phyloP scores from a whole-genome alignment of 2,888 invertebrate species.

The Hypolimnas misippus region DNA sequence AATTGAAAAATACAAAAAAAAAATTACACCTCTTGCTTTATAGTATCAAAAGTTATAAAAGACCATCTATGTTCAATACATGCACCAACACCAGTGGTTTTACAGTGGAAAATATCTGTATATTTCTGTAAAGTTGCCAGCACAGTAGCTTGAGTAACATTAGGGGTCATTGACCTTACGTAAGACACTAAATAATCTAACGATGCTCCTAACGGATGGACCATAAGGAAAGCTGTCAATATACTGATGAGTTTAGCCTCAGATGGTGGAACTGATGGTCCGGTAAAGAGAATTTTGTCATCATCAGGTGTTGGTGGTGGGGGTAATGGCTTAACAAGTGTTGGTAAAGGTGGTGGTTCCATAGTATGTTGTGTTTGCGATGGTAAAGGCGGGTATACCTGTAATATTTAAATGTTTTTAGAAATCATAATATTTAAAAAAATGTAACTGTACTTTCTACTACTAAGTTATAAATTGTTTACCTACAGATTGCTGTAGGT shows the following conservation, averaged over 20 bases:
- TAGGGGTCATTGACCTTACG: slow-evolving; percentile 60
- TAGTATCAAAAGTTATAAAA: slow-evolving; percentile 59
- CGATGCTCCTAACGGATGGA: slow-evolving; percentile 68
- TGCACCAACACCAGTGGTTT: slow-evolving; percentile 58
- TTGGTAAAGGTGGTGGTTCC: slow-evolving; percentile 51
- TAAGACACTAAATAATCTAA: slow-evolving; percentile 67
- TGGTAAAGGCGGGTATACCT: slow-evolving; percentile 46
- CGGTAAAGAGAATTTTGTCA: slow-evolving; percentile 40
- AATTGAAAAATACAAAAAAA: background rate
- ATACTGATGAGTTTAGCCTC: slow-evolving; percentile 72
- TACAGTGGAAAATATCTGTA: slow-evolving; percentile 56
- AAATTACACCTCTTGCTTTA: slow-evolving; percentile 48
- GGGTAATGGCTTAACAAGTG: slow-evolving; percentile 36
- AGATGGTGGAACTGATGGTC: slow-evolving; percentile 49
- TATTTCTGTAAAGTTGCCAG: slow-evolving; percentile 59
- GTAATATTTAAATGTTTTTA: too few species aligned
- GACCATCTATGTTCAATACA: slow-evolving; percentile 63
- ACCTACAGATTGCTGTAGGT: too few species aligned
- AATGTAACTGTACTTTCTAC: too few species aligned
- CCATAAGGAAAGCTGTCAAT: slow-evolving; percentile 70
- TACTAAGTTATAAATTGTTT: too few species aligned
- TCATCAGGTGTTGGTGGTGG: slow-evolving; percentile 53
- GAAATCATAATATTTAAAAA: too few species aligned
- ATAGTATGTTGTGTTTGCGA: slow-evolving; percentile 46
- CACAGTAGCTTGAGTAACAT: slow-evolving; percentile 54